Percentiles rank a stretch among this genome's conserved stretches.
Conservation (phyloP, 2,888 invertebrate genomes). For the Ochropleura leucogaster region DNA sequence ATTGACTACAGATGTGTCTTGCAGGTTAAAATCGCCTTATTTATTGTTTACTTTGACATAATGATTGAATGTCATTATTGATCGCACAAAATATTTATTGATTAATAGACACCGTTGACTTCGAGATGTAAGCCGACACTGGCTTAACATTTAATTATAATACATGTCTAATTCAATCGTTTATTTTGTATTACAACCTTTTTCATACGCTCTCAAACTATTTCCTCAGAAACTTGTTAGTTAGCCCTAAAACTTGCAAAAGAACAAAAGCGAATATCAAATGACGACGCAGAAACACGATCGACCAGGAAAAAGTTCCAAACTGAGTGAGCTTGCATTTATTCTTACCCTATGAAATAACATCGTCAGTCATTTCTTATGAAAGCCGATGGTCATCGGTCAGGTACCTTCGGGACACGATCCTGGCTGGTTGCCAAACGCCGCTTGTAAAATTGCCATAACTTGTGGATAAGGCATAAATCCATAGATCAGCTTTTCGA, state of each 20-base stretch:
- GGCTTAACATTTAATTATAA: not conserved
- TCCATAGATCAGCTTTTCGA: slow-evolving; percentile 18
- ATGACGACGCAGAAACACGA: slow-evolving; percentile 44
- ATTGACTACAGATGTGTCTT: not conserved
- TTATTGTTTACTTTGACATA: not conserved
- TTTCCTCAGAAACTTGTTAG: not conserved
- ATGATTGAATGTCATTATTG: not conserved
- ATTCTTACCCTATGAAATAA: slow-evolving; percentile 67
- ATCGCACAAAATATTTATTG: not conserved
- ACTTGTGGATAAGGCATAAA: slow-evolving; percentile 20
- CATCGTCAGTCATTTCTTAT: slow-evolving; percentile 73
- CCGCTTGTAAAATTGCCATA: slow-evolving; percentile 43
- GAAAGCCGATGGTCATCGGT: slow-evolving; percentile 61
- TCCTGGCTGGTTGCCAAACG: slow-evolving; percentile 50
- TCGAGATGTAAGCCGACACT: no score
- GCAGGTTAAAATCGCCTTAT: not conserved
- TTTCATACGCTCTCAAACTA: not conserved
- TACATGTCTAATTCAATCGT: not conserved
- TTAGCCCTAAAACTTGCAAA: slow-evolving; percentile 20
- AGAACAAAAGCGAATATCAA: slow-evolving; percentile 26
- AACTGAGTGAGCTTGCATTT: slow-evolving; percentile 68
- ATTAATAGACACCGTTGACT: not conserved
- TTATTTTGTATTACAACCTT: not conserved
- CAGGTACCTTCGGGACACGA: slow-evolving; percentile 39
- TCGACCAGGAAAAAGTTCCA: slow-evolving; percentile 34